A percentile compares a stretch with the other conserved stretches of the same genome.
phyloP scores from a whole-genome alignment of 2,113 vertebrate species.

The Sceloporus tristichus region DNA sequence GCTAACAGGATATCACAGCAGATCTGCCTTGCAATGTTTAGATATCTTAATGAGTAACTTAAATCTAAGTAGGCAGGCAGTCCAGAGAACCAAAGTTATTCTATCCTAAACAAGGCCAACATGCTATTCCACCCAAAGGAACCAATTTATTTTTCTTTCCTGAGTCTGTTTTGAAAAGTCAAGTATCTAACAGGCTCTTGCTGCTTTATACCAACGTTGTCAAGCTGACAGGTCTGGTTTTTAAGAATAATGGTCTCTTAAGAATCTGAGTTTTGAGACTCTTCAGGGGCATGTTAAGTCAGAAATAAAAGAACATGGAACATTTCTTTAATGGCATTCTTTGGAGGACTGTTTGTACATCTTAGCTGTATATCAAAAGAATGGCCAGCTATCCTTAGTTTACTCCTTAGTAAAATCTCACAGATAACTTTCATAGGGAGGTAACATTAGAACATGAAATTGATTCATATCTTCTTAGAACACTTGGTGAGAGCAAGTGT shows the following conservation, averaged over 20 bases:
- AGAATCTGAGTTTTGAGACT: conserved; percentile 58
- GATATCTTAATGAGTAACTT: conserved; percentile 75
- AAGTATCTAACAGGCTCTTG: conserved; percentile 55
- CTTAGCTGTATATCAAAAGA: conserved; percentile 46
- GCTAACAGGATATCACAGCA: conserved; percentile 54
- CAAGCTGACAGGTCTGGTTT: conserved; percentile 59
- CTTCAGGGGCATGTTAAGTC: conserved; percentile 53
- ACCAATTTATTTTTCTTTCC: conserved; percentile 75
- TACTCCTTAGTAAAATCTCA: conserved; percentile 41
- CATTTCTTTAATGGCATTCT: not conserved
- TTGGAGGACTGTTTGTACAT: conserved; percentile 45
- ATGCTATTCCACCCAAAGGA: conserved; percentile 70
- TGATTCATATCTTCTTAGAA: conserved; percentile 48
- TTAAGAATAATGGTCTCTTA: conserved; percentile 58
- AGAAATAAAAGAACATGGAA: conserved; percentile 54
- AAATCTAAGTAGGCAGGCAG: conserved; percentile 72
- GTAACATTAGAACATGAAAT: conserved; percentile 55
- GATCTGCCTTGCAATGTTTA: conserved; percentile 68
- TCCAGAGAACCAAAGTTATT: conserved; percentile 68
- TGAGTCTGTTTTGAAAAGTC: conserved; percentile 67
- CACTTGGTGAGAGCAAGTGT: conserved; percentile 51
- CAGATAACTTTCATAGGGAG: conserved; percentile 1
- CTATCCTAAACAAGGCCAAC: conserved; percentile 72
- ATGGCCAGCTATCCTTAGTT: conserved; percentile 53
- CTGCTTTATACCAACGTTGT: conserved; percentile 63